These are phyloP conservation scores for Myopa tessellatipennis DNA, from an alignment of 2,888 invertebrate species.

Conservation along the genomic window DNA sequence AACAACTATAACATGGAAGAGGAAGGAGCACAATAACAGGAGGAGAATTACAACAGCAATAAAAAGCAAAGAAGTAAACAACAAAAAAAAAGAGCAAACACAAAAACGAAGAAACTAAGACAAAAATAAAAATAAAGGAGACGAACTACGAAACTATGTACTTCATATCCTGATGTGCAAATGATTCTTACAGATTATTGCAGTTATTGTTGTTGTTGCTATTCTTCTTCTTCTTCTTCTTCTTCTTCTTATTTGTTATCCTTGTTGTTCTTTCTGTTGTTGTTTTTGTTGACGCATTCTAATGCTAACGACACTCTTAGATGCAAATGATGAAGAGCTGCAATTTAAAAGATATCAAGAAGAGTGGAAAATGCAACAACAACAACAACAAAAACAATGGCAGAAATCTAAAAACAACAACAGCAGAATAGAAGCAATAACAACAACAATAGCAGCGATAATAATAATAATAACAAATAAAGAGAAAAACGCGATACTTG, in stretches of 20 bases:
- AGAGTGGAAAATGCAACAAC: background rate
- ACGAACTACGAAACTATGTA: too few species aligned
- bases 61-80: background rate
- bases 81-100: conserved; percentile 12
- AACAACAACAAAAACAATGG: background rate
- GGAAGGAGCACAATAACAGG: background rate
- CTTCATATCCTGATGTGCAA: background rate
- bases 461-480: conserved; percentile 7
- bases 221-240: background rate
- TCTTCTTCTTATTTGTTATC: background rate
- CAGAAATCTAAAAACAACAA: background rate
- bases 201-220: background rate
- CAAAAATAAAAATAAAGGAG: background rate
- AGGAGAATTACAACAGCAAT: background rate
- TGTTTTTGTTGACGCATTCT: conserved; percentile 14
- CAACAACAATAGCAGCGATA: background rate
- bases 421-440: too few species aligned
- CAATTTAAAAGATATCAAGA: conserved; percentile 20
- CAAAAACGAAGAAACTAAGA: background rate
- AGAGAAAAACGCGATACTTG: background rate
- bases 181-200: background rate
- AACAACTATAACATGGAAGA: background rate
- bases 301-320: conserved; percentile 24
- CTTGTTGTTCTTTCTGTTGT: conserved; percentile 16
- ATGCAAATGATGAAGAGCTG: conserved; percentile 25